These are phyloP conservation scores for Arvicanthis niloticus DNA, from an alignment of 2,113 vertebrate genomes.

Conservation along the genomic window DNA sequence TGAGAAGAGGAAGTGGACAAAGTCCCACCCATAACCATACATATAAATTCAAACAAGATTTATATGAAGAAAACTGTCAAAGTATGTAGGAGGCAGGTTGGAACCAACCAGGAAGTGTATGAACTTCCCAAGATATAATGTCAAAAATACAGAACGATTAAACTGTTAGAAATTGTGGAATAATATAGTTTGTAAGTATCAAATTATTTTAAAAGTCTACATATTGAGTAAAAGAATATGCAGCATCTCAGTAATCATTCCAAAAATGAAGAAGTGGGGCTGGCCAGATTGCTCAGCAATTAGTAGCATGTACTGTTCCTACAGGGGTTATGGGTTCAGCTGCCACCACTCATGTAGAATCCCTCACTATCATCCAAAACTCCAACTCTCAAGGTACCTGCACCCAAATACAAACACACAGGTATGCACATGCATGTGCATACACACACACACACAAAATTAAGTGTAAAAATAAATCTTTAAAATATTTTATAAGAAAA, in stretches of 20 bases:
- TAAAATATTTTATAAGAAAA: not conserved
- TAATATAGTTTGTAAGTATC: not conserved
- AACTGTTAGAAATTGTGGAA: conserved; percentile 11
- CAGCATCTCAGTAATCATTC: no score
- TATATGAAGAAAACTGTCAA: not conserved
- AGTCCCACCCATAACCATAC: not conserved
- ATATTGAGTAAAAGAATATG: not conserved
- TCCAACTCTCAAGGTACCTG: not conserved
- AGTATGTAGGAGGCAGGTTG: not conserved
- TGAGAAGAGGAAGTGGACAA: not conserved
- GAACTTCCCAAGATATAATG: not conserved
- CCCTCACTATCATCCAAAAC: not conserved
- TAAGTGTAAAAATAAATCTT: not conserved
- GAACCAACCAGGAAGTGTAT: not conserved
- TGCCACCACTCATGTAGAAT: no score
- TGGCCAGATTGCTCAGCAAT: not conserved
- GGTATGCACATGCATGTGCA: not conserved
- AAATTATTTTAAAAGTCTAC: not conserved
- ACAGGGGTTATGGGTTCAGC: not conserved
- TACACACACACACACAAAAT: not conserved
- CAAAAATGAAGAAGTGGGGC: not conserved
- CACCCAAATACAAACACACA: not conserved
- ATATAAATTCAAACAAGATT: not conserved
- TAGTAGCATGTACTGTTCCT: not conserved
- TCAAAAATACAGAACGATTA: not conserved